These are phyloP conservation scores for Muscidifurax raptorellus DNA, from an alignment of 1,140 invertebrate genomes.

Conservation along the genomic window DNA sequence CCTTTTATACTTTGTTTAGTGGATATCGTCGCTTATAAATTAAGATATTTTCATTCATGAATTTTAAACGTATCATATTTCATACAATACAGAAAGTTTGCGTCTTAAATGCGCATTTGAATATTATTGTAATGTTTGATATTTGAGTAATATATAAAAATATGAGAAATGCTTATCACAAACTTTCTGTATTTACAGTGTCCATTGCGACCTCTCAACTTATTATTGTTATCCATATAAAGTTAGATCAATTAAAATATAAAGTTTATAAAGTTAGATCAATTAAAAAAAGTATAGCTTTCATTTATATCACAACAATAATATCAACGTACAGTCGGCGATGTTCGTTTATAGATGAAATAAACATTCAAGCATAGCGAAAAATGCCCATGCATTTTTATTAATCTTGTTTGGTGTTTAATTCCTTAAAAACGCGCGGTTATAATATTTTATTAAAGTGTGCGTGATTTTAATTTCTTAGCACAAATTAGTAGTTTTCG, in stretches of 20 bases:
- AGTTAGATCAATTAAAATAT: neutral
- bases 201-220: neutral
- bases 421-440: too few species aligned
- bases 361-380: neutral
- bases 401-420: neutral
- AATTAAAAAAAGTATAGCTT: neutral
- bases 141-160: constrained; percentile 15
- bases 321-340: neutral
- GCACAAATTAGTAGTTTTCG: too few species aligned
- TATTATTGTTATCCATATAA: neutral
- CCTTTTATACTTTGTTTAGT: neutral
- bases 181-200: neutral
- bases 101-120: constrained; percentile 17
- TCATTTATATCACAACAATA: neutral
- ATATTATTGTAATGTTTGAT: neutral
- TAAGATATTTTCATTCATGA: neutral
- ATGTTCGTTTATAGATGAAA: neutral
- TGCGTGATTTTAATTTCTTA: too few species aligned
- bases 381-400: neutral
- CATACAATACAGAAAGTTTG: neutral
- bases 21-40: neutral
- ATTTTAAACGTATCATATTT: too few species aligned
- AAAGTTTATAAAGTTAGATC: neutral
- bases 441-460: too few species aligned
- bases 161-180: constrained; percentile 4